A percentile compares a stretch with the other conserved stretches of the same genome.
phyloP scores from a whole-genome alignment of 2,888 invertebrate genomes.

The Linnaemya vulpina region DNA sequence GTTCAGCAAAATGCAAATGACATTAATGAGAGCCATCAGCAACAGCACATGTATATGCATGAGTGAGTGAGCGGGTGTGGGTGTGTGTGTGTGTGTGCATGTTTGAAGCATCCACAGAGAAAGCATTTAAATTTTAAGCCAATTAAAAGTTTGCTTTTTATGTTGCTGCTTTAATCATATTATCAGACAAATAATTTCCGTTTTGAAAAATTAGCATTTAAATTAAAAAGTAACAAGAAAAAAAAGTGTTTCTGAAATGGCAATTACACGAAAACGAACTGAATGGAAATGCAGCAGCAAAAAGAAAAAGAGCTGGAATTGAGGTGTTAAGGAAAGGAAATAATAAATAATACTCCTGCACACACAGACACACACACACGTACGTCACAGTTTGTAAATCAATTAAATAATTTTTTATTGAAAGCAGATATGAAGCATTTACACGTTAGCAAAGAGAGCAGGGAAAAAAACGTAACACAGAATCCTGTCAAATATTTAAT shows the following conservation, averaged over 20 bases:
- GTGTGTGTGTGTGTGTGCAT: not conserved
- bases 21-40: not conserved
- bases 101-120: not conserved
- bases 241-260: not conserved
- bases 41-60: not conserved
- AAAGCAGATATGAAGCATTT: not conserved
- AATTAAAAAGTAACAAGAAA: slow-evolving; percentile 55
- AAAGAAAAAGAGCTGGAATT: not conserved
- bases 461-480: not conserved
- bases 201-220: slow-evolving; percentile 63
- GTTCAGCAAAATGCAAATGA: not conserved
- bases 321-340: not conserved
- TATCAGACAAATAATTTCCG: slow-evolving; percentile 72
- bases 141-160: slow-evolving; percentile 53
- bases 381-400: slow-evolving; percentile 40
- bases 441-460: not conserved
- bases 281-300: not conserved
- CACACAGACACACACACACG: not conserved
- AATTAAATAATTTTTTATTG: slow-evolving; percentile 34
- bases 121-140: slow-evolving; percentile 37
- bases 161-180: slow-evolving; percentile 58
- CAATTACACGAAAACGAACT: slow-evolving; percentile 15
- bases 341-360: slow-evolving; percentile 17
- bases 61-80: not conserved
- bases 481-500: not conserved